A percentile compares a stretch with the other conserved stretches of the same genome.
Conservation (phyloP, 92 coral and sea anemone species). For the Palythoa heliodiscus region DNA sequence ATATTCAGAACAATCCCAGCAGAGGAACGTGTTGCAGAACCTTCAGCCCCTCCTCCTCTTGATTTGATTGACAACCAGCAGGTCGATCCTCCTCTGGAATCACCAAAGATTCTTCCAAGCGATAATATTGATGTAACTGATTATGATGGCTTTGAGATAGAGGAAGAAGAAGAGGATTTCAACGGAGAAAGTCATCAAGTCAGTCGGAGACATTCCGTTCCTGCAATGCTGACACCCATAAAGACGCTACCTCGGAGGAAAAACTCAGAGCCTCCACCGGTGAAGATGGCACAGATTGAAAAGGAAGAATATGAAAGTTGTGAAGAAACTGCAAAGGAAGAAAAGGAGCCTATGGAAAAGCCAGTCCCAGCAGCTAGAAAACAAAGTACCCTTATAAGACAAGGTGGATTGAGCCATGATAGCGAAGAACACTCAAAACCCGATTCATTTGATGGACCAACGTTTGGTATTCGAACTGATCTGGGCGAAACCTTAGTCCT, state of each 20-base stretch:
- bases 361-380: slow-evolving; percentile 53
- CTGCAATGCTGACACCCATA: slow-evolving; percentile 31
- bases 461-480: slow-evolving; percentile 69
- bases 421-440: slow-evolving; percentile 17
- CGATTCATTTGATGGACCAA: slow-evolving; percentile 49
- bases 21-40: neutral
- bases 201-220: slow-evolving; percentile 40
- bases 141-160: slow-evolving; percentile 73
- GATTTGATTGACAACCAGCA: slow-evolving; percentile 6
- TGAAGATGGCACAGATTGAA: slow-evolving; percentile 29
- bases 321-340: neutral
- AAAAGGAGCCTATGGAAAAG: slow-evolving; percentile 21
- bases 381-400: slow-evolving; percentile 74
- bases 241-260: slow-evolving; percentile 34
- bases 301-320: slow-evolving; percentile 7
- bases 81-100: neutral
- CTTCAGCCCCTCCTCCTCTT: slow-evolving; percentile 2
- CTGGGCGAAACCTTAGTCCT: slow-evolving; percentile 71
- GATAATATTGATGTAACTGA: slow-evolving; percentile 77
- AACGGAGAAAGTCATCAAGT: slow-evolving; percentile 38
- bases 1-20: neutral
- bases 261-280: slow-evolving; percentile 27
- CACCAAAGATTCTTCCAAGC: slow-evolving; percentile 21
- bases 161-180: slow-evolving; percentile 54
- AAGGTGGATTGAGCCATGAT: slow-evolving; percentile 69